Evolutionary conservation across 2,797 vertebrate species (phyloP), one percentile per base, ranked within the genome.

Genomic region (Dicrostonyx torquatus): DNA sequence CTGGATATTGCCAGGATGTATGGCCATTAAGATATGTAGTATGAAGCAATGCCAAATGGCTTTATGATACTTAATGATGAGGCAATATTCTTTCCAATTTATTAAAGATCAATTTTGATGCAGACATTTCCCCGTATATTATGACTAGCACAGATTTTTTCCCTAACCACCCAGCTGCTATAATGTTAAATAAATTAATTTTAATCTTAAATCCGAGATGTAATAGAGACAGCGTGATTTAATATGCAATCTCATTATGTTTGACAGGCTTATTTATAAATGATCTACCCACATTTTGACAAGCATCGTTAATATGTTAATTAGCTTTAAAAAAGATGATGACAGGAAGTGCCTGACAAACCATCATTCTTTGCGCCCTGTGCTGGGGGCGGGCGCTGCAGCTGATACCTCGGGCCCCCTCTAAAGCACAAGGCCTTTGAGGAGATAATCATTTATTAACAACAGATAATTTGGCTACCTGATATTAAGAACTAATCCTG

Each of bases 201-300:
- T 97, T 93, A 96, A 96, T 97, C 96, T 97, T 96, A 97, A 98
- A 96, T 96, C 96, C 96, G 94, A 97, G 86, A 97, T 93, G 92
- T 95, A 96, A 96, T 97, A 93, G 92, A 96, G 95, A 95, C 95
- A 34, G 18, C 48, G 60, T 90, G 83, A 97, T 94, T 97, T 98
- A 97, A 96, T 96, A 97, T 95, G 96, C 87, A 95, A 89, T 96
- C 97, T 95, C 53, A 58, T 98, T 97, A 97, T n/a, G 95, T 95
- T 92, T 97, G 91, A 94, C 89, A 96, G 91, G 77, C 79, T 96
- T 97, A 90, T 31, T 87, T 98, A 97, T 95, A 97, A 97, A 93
- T 53, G 82, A 93, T 95, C 96, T 97, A 9, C 83, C 96, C 0
- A 1, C 93, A 97, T 92, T 96, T 94, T 90, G 89, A 95, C 97